Base-by-base conservation (phyloP, 2,797 vertebrate species). In the Cryptoprocta ferox region DNA sequence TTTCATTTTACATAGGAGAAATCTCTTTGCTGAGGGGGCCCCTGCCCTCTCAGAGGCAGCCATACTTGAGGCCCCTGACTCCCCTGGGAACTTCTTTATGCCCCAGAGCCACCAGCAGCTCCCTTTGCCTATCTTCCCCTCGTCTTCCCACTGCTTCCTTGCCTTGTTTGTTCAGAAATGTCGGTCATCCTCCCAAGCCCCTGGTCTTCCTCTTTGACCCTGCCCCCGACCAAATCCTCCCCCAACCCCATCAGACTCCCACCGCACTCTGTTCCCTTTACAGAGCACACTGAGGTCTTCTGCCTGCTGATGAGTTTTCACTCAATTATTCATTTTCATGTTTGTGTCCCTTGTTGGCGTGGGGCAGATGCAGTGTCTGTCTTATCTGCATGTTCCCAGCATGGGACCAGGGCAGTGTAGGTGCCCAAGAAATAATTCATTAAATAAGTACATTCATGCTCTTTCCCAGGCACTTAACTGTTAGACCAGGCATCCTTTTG, bases 311-410 rank as follows among this genome's bases (percentile, higher is more conserved):
- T 18, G 35, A 68, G 35, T 61, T 84, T 88, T 82, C 30, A 6
- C 86, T 95, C 15, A 2, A 79, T 71, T 70, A 32, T n/a, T 68
- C 26, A 4, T 66, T 82, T 75, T 81, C 26, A 3, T 7, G 53
- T 94, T 91, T 42, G 26, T 12, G 3, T 92, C 30, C 28, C 70
- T 87, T 89, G 75, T 73, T 79, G 92, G 50, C 7, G 9, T 65
- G 35, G 73, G 26, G 42, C 16, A n/a, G 50, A 65, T 86, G 66
- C 14, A 78, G 6, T 82, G 68, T 95, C 89, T 95, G 0, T 89
- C 73, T 97, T 91, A 91, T 88, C 86, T 96, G 84, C 26, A 2
- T 39, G 76, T 96, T 28, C 53, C 83, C 35, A 90, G 45, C 73
- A 37, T 0, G 1, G 61, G 39, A 92, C 59, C 66, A 32, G 59